Conservation (phyloP, 2,888 invertebrate species). For the Caenorhabditis angaria region DNA sequence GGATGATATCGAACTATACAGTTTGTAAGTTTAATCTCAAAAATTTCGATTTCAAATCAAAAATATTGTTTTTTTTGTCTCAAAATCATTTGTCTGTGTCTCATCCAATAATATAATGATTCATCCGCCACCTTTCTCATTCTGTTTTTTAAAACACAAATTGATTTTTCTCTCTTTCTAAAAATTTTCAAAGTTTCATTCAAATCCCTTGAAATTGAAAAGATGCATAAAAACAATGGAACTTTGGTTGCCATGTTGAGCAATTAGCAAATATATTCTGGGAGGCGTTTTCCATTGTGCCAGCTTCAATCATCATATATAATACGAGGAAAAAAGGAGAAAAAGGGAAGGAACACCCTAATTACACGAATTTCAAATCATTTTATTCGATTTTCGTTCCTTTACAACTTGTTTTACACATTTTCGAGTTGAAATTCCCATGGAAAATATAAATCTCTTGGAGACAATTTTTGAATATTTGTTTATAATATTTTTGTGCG, state of each 20-base stretch:
- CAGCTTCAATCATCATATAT: not conserved
- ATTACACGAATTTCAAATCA: not conserved
- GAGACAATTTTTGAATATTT: not conserved
- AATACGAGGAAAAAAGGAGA: not conserved
- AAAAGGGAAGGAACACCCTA: not conserved
- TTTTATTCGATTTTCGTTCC: not conserved
- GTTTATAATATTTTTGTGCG: constrained; percentile 1
- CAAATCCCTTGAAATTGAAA: not conserved
- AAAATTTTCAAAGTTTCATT: too few species aligned
- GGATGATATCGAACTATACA: too few species aligned
- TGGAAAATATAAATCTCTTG: not conserved
- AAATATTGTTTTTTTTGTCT: too few species aligned
- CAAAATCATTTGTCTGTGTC: too few species aligned
- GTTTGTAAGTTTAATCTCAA: too few species aligned
- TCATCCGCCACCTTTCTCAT: too few species aligned
- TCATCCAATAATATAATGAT: too few species aligned
- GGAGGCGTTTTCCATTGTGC: not conserved
- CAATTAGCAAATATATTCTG: not conserved
- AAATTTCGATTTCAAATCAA: too few species aligned
- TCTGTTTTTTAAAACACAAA: too few species aligned
- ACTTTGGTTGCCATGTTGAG: not conserved
- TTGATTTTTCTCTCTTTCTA: too few species aligned
- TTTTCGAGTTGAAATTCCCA: too few species aligned
- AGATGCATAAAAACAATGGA: not conserved
- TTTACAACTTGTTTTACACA: too few species aligned